Conservation (phyloP, 2,113 vertebrate species). For the Microcebus tavaratra region DNA sequence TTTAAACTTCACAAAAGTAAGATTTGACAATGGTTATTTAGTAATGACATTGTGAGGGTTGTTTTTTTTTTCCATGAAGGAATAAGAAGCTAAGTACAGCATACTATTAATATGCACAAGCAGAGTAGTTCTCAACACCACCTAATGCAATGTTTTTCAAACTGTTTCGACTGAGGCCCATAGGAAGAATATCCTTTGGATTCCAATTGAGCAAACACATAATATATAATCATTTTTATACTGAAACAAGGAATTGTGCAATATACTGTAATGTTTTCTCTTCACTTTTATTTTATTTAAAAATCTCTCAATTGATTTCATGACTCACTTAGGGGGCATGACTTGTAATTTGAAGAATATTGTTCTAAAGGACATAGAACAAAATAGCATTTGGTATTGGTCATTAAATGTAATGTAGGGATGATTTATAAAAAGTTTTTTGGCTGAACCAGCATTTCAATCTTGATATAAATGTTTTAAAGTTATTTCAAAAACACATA, state of each 20-base stretch:
- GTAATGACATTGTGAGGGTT: neutral
- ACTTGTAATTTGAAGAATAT: conserved; percentile 4
- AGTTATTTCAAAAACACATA: conserved; percentile 51
- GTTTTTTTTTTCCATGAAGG: neutral
- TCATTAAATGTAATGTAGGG: neutral
- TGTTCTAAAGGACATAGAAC: conserved; percentile 7
- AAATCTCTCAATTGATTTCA: neutral
- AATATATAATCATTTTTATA: neutral
- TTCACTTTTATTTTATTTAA: conserved; percentile 35
- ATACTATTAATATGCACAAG: neutral
- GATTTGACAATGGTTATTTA: neutral
- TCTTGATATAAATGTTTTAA: conserved; percentile 47
- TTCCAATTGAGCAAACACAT: neutral
- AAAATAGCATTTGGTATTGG: neutral
- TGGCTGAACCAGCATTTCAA: conserved; percentile 20
- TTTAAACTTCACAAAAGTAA: conserved; percentile 6
- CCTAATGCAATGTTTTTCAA: neutral
- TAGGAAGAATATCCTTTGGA: neutral
- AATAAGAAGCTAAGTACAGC: neutral
- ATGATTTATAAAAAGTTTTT: conserved; percentile 13
- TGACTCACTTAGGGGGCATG: neutral
- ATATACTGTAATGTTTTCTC: neutral
- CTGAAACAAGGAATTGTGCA: neutral
- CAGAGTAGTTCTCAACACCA: neutral
- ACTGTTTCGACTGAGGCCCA: neutral